Conservation (phyloP, 2,113 vertebrate genomes). For the Pampusana beccarii region DNA sequence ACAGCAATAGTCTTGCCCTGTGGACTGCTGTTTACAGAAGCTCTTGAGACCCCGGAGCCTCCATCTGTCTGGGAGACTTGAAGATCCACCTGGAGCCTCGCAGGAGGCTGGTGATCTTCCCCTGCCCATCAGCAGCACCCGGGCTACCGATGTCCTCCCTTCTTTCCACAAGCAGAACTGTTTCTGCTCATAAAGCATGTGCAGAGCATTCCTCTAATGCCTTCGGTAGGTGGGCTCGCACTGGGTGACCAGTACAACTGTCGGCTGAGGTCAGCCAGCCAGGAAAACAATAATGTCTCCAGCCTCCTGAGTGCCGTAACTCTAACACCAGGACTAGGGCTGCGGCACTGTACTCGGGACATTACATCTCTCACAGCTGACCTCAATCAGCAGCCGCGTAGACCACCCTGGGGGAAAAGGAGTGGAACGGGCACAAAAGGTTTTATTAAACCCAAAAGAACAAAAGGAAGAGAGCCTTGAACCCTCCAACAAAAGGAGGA, state of each 20-base stretch:
- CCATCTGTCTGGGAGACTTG: background rate
- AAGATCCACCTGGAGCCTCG: background rate
- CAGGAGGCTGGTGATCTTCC: background rate
- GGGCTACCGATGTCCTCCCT: background rate
- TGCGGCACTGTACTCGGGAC: background rate
- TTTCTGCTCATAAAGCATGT: conserved; percentile 8
- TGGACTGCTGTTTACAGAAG: background rate
- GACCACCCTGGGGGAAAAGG: conserved; percentile 47
- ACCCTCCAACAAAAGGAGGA: conserved; percentile 32
- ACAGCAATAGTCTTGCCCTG: background rate
- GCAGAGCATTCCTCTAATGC: conserved; percentile 23
- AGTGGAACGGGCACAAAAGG: conserved; percentile 39
- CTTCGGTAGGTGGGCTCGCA: conserved; percentile 9
- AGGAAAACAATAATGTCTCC: conserved; percentile 37
- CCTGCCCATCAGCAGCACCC: background rate
- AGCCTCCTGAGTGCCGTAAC: conserved; percentile 16
- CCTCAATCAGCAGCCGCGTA: conserved; percentile 42
- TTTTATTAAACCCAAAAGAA: conserved; percentile 64
- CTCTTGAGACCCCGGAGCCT: background rate
- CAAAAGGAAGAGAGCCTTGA: conserved; percentile 47
- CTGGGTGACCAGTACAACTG: conserved; percentile 21
- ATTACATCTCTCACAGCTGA: conserved; percentile 28
- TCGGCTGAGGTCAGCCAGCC: conserved; percentile 52
- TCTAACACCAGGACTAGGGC: conserved; percentile 44
- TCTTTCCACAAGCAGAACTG: background rate